phyloP scores from a whole-genome alignment of 2,113 vertebrate genomes.

The Saccopteryx leptura region DNA sequence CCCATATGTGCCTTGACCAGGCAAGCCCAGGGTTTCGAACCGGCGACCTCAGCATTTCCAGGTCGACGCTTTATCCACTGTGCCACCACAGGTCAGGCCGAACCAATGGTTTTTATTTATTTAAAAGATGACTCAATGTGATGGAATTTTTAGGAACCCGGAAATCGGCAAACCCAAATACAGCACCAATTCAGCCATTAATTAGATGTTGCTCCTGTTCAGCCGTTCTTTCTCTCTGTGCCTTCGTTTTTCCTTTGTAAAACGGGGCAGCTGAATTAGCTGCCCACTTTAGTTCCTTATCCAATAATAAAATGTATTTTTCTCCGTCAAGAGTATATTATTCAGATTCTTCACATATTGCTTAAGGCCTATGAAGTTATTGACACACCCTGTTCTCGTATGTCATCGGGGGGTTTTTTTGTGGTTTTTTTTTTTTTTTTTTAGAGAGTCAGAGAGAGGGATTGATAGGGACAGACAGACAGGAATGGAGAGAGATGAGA shows the following conservation, averaged over 20 bases:
- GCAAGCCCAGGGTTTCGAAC: too few relatives aligned
- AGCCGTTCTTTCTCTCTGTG: not conserved
- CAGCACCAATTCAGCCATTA: not conserved
- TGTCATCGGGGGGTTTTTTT: not conserved
- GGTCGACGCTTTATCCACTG: too few relatives aligned
- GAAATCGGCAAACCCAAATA: not conserved
- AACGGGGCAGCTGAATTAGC: not conserved
- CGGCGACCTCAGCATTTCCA: too few relatives aligned
- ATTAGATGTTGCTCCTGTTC: not conserved
- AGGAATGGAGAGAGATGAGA: too few relatives aligned
- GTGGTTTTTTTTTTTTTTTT: too few relatives aligned
- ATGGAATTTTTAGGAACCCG: not conserved
- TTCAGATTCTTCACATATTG: slow-evolving; percentile 13
- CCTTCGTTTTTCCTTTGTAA: not conserved
- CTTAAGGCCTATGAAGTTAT: not conserved
- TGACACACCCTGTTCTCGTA: not conserved
- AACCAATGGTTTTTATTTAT: not conserved
- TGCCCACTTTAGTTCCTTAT: slow-evolving; percentile 12
- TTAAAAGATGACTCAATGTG: not conserved
- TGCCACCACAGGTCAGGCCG: too few relatives aligned
- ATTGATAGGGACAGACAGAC: too few relatives aligned
- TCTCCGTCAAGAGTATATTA: not conserved
- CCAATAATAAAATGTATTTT: slow-evolving; percentile 20
- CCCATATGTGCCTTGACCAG: too few relatives aligned
- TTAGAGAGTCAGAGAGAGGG: too few relatives aligned